A percentile compares a stretch with the other conserved stretches of the same genome.
These are phyloP conservation scores for Agelas oroides DNA, from an alignment of 37 sponge, comb jelly and placozoan genomes.

Conservation along the genomic window DNA sequence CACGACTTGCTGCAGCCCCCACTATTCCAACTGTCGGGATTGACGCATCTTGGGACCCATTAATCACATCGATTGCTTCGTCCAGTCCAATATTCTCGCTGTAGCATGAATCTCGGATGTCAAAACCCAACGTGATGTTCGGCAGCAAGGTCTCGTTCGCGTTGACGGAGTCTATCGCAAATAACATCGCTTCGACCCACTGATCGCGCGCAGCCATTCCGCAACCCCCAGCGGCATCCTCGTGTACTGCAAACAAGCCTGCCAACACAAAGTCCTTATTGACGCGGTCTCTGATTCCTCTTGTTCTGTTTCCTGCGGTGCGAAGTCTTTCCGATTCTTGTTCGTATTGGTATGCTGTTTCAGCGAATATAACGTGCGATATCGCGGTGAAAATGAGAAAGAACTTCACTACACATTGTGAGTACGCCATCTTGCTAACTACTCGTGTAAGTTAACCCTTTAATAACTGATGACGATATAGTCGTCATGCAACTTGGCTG, in stretches of 20 bases:
- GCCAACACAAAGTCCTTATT: conserved; percentile 68
- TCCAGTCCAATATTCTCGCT: conserved; percentile 60
- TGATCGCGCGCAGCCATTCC: conserved; percentile 5
- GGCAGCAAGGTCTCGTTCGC: conserved; percentile 48
- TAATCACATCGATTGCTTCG: conserved; percentile 60
- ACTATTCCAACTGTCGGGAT: conserved; percentile 44
- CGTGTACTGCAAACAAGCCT: conserved; percentile 82
- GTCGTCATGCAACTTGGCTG: too few relatives aligned
- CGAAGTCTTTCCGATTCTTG: too few relatives aligned
- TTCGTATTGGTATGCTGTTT: too few relatives aligned
- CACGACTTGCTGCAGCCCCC: conserved; percentile 73
- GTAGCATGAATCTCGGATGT: conserved; percentile 82
- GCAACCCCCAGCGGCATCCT: neutral
- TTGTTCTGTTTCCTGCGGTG: neutral
- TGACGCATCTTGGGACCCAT: neutral
- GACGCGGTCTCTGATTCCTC: conserved; percentile 31
- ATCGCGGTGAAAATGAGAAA: too few relatives aligned
- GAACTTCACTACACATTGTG: too few relatives aligned
- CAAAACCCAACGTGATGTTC: conserved; percentile 67
- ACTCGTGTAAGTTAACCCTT: too few relatives aligned
- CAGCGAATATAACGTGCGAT: too few relatives aligned
- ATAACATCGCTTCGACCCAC: conserved; percentile 82
- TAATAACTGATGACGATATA: too few relatives aligned
- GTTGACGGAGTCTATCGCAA: conserved; percentile 74
- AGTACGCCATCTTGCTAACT: too few relatives aligned